Evolutionary conservation across 2,113 vertebrate species (phyloP).

Genomic region (Xyliphius kryptos): DNA sequence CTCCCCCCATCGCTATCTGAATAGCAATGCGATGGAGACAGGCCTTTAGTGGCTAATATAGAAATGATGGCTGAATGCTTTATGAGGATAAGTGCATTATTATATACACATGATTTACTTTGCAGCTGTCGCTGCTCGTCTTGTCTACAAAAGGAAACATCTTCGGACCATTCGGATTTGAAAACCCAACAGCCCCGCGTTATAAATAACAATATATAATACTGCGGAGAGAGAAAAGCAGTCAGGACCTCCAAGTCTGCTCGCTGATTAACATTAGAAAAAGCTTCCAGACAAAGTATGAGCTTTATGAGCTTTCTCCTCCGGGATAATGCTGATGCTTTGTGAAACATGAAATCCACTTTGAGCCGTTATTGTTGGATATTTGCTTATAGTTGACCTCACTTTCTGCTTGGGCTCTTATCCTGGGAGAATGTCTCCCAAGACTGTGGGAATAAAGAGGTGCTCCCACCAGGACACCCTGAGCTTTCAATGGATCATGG

Average conservation of each 20-base stretch:
- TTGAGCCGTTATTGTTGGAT: constrained; percentile 50
- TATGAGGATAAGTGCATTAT: not conserved
- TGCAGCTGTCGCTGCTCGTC: not conserved
- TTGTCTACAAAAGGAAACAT: not conserved
- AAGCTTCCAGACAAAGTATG: constrained; percentile 35
- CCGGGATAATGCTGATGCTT: constrained; percentile 51
- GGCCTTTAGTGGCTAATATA: not conserved
- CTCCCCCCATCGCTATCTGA: too few species aligned
- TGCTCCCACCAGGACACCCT: constrained; percentile 49
- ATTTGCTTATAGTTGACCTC: constrained; percentile 67
- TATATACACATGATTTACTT: not conserved
- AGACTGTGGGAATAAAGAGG: constrained; percentile 53
- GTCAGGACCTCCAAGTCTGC: constrained; percentile 46
- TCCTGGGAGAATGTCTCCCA: constrained; percentile 47
- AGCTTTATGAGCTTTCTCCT: constrained; percentile 48
- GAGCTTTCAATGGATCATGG: constrained; percentile 52
- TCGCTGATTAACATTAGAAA: constrained; percentile 61
- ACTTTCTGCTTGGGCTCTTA: constrained; percentile 60
- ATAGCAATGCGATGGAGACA: too few species aligned
- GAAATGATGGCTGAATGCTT: not conserved
- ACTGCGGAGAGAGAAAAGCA: constrained; percentile 12
- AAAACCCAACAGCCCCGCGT: not conserved
- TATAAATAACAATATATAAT: not conserved
- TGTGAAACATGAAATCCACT: constrained; percentile 59
- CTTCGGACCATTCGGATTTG: not conserved